Conservation (phyloP, 1,140 invertebrate genomes). For the Drosophila varians region DNA sequence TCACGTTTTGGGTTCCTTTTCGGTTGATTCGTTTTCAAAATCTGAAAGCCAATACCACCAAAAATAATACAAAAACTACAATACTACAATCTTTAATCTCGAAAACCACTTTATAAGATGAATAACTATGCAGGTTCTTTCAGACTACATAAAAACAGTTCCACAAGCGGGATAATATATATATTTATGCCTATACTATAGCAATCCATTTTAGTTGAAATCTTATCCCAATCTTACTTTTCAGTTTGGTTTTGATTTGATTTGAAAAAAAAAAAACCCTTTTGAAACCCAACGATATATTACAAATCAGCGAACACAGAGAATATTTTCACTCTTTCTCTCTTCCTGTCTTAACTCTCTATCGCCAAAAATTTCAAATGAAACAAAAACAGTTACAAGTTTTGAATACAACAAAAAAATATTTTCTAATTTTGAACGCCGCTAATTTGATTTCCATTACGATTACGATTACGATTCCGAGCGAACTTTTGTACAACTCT, state of each 20-base stretch:
- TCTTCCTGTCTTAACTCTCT: conserved; percentile 65
- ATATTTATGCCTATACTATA: conserved; percentile 36
- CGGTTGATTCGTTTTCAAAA: conserved; percentile 40
- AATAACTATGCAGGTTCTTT: conserved; percentile 70
- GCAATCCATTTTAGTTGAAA: conserved; percentile 29
- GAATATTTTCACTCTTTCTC: conserved; percentile 71
- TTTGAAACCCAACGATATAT: conserved; percentile 27
- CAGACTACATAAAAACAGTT: conserved; percentile 65
- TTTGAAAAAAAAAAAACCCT: conserved; percentile 1
- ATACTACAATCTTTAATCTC: conserved; percentile 47
- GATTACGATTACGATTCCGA: conserved; percentile 68
- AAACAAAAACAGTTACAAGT: conserved; percentile 47
- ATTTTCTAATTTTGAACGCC: conserved; percentile 73
- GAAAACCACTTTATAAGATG: conserved; percentile 66
- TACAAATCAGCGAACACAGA: conserved; percentile 63
- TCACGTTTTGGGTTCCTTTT: conserved; percentile 34
- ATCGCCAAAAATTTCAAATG: conserved; percentile 64
- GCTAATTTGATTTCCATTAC: conserved; percentile 63
- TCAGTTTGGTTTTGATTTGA: conserved; percentile 9
- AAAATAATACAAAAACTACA: conserved; percentile 40
- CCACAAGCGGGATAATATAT: conserved; percentile 70
- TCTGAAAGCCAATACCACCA: conserved; percentile 34
- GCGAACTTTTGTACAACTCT: conserved; percentile 62
- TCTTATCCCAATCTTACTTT: not conserved
- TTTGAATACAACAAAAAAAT: conserved; percentile 50